Base-by-base conservation (phyloP, 2,797 vertebrate species). In the Pristis pectinata region DNA sequence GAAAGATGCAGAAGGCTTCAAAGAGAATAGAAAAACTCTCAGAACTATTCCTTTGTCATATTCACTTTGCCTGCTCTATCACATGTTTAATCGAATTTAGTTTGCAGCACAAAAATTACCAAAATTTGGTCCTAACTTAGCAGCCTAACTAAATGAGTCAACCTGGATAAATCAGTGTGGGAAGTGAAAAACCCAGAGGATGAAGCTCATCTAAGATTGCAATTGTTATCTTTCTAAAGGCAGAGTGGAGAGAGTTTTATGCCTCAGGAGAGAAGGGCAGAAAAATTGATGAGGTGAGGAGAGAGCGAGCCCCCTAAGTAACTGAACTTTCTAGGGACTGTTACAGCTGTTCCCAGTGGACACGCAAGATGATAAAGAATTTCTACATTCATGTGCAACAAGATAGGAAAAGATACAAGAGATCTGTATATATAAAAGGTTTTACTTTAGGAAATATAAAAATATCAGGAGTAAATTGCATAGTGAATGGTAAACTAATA, bases 251-350 rank as follows among this genome's bases (percentile, higher is more conserved):
- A 1, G 5, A 87, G 30, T 15, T n/a, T 61, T 59, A n/a, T 87
- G 34, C 83, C 83, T 87, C 83, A 87, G 30, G 83, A 87, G 13
- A 87, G 83, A 87, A 85, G 49, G 53, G 53, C 27, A 87, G 83
- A 61, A 59, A n/a, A 87, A 87, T 87, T 87, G 83, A 87, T 87
- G 56, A 87, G 83, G 4, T 87, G 83, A 87, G 83, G 83, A 59
- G 83, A 59, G 34, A 59, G 53, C 56, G 56, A 87, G 30, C 53
- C 83, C 53, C 83, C 30, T n/a, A 61, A 59, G 83, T 61, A 87
- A 59, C 53, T 87, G 53, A 59, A 56, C 15, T 87, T 87, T 59
- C 56, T 13, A 59, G 83, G 27, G 83, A 87, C 56, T 59, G 83
- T 59, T 6, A 61, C 56, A 87, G 53, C 83, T 34, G 59, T 27